These are phyloP conservation scores for Cheilosia vernalis DNA, from an alignment of 2,888 invertebrate genomes.

Conservation along the genomic window DNA sequence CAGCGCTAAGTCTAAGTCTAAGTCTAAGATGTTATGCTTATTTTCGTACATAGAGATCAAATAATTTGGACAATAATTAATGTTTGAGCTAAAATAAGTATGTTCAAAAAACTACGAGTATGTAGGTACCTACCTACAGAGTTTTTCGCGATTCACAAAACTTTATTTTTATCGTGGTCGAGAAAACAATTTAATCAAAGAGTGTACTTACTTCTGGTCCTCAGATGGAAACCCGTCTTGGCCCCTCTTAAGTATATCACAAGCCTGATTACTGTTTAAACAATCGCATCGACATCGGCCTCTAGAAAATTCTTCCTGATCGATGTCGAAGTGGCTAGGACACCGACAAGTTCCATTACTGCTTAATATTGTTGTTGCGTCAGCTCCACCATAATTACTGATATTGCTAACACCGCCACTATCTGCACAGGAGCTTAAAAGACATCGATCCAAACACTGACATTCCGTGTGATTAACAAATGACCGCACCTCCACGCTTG, in stretches of 20 bases:
- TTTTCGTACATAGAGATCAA: too few species aligned
- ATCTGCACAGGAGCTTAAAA: slow-evolving; percentile 50
- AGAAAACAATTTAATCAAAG: too few species aligned
- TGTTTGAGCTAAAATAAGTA: too few species aligned
- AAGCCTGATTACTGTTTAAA: slow-evolving; percentile 85
- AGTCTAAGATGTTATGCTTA: too few species aligned
- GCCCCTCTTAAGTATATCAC: slow-evolving; percentile 86
- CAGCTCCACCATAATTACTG: slow-evolving; percentile 33
- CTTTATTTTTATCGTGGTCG: too few species aligned
- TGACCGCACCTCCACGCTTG: slow-evolving; percentile 69
- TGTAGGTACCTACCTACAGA: too few species aligned
- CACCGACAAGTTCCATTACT: slow-evolving; percentile 76
- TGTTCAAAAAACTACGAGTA: too few species aligned
- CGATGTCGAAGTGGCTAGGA: slow-evolving; percentile 82
- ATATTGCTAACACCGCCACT: slow-evolving; percentile 35
- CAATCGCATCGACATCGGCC: slow-evolving; percentile 87
- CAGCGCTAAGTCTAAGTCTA: too few species aligned
- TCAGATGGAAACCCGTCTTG: slow-evolving; percentile 86
- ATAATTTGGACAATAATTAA: too few species aligned
- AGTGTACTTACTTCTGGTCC: slow-evolving; percentile 85
- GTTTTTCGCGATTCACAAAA: too few species aligned
- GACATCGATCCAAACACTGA: slow-evolving; percentile 78
- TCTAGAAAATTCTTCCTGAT: slow-evolving; percentile 78
- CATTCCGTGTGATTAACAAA: slow-evolving; percentile 82
- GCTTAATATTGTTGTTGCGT: not conserved